Conservation (phyloP, 2,888 invertebrate species). For the Chalcosyrphus nemorum region DNA sequence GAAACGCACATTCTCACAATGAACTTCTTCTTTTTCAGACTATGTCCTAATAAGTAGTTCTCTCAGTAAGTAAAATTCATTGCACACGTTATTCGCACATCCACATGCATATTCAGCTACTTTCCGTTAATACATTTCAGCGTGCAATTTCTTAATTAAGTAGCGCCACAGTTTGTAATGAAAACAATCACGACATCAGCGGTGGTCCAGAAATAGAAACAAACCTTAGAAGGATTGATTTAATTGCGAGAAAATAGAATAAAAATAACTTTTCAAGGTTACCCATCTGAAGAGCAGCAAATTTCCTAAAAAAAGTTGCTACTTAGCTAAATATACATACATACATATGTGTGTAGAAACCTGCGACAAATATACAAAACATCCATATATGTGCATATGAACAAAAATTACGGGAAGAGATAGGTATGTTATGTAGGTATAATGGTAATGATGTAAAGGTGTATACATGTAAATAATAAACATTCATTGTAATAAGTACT, state of each 20-base stretch:
- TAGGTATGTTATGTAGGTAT: too few species aligned
- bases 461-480: too few species aligned
- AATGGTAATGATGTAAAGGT: too few species aligned
- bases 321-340: neutral
- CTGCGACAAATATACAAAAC: too few species aligned
- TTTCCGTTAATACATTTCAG: neutral
- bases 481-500: too few species aligned
- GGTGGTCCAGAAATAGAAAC: conserved; percentile 80
- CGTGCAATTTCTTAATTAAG: neutral
- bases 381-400: too few species aligned
- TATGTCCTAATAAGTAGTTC: neutral
- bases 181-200: conserved; percentile 55
- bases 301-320: neutral
- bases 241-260: conserved; percentile 18
- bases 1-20: conserved; percentile 39
- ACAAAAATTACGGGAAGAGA: too few species aligned
- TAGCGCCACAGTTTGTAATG: conserved; percentile 29
- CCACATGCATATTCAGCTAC: neutral
- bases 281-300: neutral
- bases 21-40: neutral
- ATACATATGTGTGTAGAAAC: too few species aligned
- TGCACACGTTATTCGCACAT: neutral
- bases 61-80: neutral
- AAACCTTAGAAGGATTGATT: conserved; percentile 82
- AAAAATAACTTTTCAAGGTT: neutral